Base-by-base conservation (phyloP, 2,888 invertebrate genomes). In the Clivina fossor region DNA sequence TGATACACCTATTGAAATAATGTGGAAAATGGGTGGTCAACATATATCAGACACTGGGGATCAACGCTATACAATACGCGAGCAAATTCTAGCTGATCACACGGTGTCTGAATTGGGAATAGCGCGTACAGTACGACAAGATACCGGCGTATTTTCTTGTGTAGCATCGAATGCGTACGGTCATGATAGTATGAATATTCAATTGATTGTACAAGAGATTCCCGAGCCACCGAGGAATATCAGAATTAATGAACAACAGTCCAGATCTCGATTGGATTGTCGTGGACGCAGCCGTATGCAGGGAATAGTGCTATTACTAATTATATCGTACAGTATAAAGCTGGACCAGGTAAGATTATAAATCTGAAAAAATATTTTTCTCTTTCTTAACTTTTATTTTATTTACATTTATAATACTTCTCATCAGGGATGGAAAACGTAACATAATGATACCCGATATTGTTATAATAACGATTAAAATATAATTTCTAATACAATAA, bases 181-280 rank as follows among this genome's bases (percentile, higher is more conserved):
- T 5, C 86, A 88, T 64, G 94, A 93, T 67, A 88, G 91, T 72
- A 90, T 93, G 84, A 85, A 88, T 48, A 90, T 93, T 71, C 90
- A 93, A 69, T 80, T 95, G 58, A 87, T 93, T 47, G 90, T 95
- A 20, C 91, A 94, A 78, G 86, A 94, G 79, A 88, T 89, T 33
- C 93, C 94, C 1, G 94, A 94, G 73, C 85, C 90, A 71, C 93
- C 94, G 2, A 85, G 87, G 69, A 90, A 91, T 69, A 84, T 93
- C 61, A 81, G 88, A 63, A 86, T 93, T 46, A 85, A 88, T 66
- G 90, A 92, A 62, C 90, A 90, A 68, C 86, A 89, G 65, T 91
- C 93, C 56, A 80, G 91, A 57, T 84, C 88, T 19, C n/a, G n/a
- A 84, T 93, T 60, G 88, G 90, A 66, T 80, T 95, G 65, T 87